These are phyloP conservation scores for Apodemia zela DNA, from an alignment of 2,888 invertebrate species.

Conservation along the genomic window DNA sequence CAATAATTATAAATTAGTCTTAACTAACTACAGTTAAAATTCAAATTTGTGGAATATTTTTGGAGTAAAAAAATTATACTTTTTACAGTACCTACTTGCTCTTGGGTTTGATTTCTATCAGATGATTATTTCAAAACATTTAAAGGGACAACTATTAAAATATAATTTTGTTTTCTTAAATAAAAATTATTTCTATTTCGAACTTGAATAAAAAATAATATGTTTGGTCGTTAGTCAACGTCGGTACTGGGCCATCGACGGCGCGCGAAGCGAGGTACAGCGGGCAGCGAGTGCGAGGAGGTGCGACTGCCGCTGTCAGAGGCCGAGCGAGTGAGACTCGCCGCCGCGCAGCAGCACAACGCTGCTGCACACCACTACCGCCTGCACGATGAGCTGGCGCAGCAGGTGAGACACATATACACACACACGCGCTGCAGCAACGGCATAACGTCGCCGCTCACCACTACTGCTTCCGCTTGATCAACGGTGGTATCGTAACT, in stretches of 20 bases:
- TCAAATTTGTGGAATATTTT: too few species aligned
- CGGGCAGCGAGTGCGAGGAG: slow-evolving; percentile 50
- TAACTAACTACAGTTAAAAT: too few species aligned
- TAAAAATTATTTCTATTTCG: slow-evolving; percentile 36
- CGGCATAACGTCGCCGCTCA: slow-evolving; percentile 44
- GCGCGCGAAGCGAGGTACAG: slow-evolving; percentile 57
- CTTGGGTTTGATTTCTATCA: too few species aligned
- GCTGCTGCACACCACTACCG: slow-evolving; percentile 88
- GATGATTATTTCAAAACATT: too few species aligned
- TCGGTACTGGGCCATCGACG: slow-evolving; percentile 91
- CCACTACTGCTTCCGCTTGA: too few species aligned
- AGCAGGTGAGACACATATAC: slow-evolving; percentile 67
- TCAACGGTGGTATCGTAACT: too few species aligned
- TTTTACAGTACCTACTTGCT: too few species aligned
- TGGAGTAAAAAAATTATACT: too few species aligned
- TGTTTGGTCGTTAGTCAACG: slow-evolving; percentile 78
- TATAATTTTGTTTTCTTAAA: too few species aligned
- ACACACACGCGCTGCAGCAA: slow-evolving; percentile 83
- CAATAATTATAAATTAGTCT: too few species aligned
- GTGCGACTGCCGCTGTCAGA: slow-evolving; percentile 68
- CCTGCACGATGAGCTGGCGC: slow-evolving; percentile 87
- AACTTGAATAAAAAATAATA: neutral
- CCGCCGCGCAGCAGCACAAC: slow-evolving; percentile 78
- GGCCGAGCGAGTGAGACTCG: slow-evolving; percentile 75
- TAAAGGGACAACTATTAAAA: too few species aligned